Percentiles rank a stretch among this genome's conserved stretches.
Evolutionary conservation across 37 sponge, comb jelly and placozoan species (phyloP).

Genomic region (Diacarnus erythraeanus): DNA sequence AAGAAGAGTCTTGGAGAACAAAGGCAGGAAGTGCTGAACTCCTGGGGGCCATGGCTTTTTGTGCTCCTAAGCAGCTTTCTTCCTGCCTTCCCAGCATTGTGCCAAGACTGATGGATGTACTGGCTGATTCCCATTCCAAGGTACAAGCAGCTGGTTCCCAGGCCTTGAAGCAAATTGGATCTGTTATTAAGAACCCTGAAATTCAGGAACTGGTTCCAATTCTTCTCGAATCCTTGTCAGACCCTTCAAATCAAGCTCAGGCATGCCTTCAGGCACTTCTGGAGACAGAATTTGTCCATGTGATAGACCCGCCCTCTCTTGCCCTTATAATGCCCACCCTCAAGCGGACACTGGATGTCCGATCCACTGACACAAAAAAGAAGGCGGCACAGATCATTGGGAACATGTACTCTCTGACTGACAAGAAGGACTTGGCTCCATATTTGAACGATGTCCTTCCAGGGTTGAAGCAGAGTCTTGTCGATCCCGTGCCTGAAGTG

Average conservation of each 20-base stretch:
- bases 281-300: conserved; percentile 95
- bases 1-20: conserved; percentile 98
- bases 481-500: conserved; percentile 97
- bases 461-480: conserved; percentile 86
- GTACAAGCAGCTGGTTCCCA: conserved; percentile 89
- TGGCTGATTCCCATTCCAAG: conserved; percentile 96
- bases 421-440: conserved; percentile 93
- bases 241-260: conserved; percentile 79
- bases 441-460: conserved; percentile 90
- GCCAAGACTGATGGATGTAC: conserved; percentile 83
- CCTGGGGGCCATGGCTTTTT: conserved; percentile 98
- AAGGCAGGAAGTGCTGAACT: conserved; percentile 97
- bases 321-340: conserved; percentile 98
- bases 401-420: conserved; percentile 93
- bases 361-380: conserved; percentile 96
- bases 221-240: conserved; percentile 78
- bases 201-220: conserved; percentile 89
- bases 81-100: conserved; percentile 97
- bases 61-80: conserved; percentile 98
- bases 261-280: conserved; percentile 83
- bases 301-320: conserved; percentile 95
- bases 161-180: conserved; percentile 96
- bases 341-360: conserved; percentile 75
- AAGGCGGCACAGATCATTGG: conserved; percentile 96
- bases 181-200: conserved; percentile 99